These are phyloP conservation scores for Zonotrichia albicollis DNA, from an alignment of 2,797 vertebrate species.

Conservation along the genomic window DNA sequence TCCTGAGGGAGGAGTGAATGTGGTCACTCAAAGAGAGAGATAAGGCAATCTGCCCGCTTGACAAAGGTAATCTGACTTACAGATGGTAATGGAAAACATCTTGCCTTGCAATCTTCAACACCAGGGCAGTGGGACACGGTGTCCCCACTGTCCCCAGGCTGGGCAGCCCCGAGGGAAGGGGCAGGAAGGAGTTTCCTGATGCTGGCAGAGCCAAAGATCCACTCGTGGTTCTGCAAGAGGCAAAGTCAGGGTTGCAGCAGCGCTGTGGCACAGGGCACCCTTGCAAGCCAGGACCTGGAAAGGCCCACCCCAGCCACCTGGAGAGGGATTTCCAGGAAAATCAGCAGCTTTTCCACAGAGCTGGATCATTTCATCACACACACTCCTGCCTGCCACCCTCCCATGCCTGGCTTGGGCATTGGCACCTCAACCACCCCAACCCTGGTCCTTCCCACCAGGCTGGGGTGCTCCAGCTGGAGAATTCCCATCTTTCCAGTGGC, in stretches of 20 bases:
- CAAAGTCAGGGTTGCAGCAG: accelerated
- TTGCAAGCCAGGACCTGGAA: neutral
- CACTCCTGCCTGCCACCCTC: neutral
- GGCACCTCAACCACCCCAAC: neutral
- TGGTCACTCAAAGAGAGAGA: too few species aligned
- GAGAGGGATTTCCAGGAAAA: neutral
- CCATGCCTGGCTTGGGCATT: too few species aligned
- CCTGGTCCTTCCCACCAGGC: neutral
- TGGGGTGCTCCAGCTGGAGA: neutral
- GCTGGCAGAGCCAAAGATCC: neutral
- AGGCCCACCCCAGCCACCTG: accelerated
- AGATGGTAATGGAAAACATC: too few species aligned
- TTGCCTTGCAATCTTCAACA: too few species aligned
- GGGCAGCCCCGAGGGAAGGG: accelerated
- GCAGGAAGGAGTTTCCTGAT: accelerated
- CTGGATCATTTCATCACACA: neutral
- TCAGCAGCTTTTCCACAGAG: neutral
- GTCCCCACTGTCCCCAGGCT: neutral
- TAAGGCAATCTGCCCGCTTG: too few species aligned
- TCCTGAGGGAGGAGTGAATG: too few species aligned
- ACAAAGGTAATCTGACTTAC: too few species aligned
- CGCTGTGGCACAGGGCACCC: neutral
- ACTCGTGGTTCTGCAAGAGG: accelerated
- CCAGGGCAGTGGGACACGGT: accelerated
- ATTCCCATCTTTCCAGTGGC: neutral